Conservation (phyloP, 1,140 invertebrate species). For the Andrena cerasifolii region DNA sequence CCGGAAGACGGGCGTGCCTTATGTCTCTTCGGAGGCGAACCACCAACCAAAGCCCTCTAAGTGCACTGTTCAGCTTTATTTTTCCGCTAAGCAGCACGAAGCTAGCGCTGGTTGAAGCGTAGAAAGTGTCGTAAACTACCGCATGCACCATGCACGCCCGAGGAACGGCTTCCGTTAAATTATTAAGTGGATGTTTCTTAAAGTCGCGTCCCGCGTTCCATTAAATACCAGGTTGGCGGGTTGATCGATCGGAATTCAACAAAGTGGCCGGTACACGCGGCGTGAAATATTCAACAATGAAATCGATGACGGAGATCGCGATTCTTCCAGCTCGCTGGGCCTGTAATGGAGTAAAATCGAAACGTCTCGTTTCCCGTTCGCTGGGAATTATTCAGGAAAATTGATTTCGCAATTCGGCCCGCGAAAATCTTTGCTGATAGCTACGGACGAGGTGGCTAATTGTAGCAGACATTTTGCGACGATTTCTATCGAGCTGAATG, state of each 20-base stretch:
- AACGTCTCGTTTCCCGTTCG: not conserved
- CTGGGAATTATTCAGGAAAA: slow-evolving; percentile 26
- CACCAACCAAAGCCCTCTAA: not conserved
- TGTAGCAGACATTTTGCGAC: no score
- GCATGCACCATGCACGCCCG: not conserved
- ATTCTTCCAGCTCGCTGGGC: not conserved
- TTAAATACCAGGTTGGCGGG: not conserved
- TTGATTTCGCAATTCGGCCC: not conserved
- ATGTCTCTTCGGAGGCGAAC: not conserved
- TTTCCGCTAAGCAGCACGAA: not conserved
- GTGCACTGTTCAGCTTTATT: not conserved
- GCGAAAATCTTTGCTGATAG: slow-evolving; percentile 9
- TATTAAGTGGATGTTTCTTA: slow-evolving; percentile 26
- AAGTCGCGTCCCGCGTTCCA: not conserved
- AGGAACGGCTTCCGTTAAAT: not conserved
- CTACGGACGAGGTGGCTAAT: no score
- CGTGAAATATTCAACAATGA: slow-evolving; percentile 37
- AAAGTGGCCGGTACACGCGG: not conserved
- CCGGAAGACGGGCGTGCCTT: not conserved
- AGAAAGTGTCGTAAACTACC: not conserved
- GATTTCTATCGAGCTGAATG: no score
- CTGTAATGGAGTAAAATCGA: not conserved
- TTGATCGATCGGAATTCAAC: slow-evolving; percentile 34
- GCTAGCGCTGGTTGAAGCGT: not conserved
- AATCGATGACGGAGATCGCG: slow-evolving; percentile 26